Base-by-base conservation (phyloP, 2,888 invertebrate species). In the Scaptomyza parva region DNA sequence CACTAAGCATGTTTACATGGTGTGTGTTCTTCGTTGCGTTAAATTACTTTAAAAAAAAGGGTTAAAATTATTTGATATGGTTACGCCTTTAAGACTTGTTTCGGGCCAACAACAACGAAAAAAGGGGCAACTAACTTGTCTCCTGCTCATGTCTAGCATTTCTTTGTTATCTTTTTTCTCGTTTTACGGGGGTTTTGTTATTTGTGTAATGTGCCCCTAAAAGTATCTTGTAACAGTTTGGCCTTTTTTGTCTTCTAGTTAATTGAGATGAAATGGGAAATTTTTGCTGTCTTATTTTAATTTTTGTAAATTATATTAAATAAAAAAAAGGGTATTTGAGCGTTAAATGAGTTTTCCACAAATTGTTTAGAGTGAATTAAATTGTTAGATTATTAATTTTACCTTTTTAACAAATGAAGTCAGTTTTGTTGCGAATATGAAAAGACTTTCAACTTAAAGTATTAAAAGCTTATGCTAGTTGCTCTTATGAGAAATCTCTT, bases 31-130 rank as follows among this genome's bases (percentile, higher is more conserved):
- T 20, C 45, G 67, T 50, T 67, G 82, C 81, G 81, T 86, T 81
- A 84, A 82, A 84, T 86, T 78, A 67, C 82, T 81, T 81, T 59
- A 82, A 59, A 83, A n/a, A 81, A 82, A 81, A 84, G 73, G 85
- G 78, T 73, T 73, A 51, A 63, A 76, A 86, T 84, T 72, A 84
- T 80, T 80, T 79, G 62, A 86, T 71, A 76, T 73, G 66, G 40
- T 53, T 60, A 54, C 61, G 65, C 61, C 78, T 77, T 80, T 51
- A 77, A 80, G 67, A 70, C 60, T 55, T 54, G 35, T 8, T 24
- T 28, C 1, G 6, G 35, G 37, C 17, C 37, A 37, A 37, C 14
- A 37, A 17, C 17, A 37, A 14, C 33, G 4, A 30, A 59, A 70
- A 58, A 59, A 59, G 53, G 71, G 41, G 44, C 71, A 20, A 51